These are phyloP conservation scores for Scalopus aquaticus DNA, from an alignment of 2,113 vertebrate species.

Conservation along the genomic window DNA sequence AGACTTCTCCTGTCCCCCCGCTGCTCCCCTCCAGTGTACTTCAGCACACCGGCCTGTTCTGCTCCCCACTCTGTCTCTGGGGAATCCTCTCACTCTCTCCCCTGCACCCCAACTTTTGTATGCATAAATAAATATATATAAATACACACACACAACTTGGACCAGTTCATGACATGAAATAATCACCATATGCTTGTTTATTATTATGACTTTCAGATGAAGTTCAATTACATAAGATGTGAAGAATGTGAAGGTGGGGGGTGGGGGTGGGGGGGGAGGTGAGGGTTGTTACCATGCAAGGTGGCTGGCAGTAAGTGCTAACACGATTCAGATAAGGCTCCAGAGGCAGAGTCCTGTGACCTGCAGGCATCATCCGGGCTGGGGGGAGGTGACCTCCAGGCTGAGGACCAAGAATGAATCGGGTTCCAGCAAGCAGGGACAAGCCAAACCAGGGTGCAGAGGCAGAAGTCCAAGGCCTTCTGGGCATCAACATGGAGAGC, in stretches of 20 bases:
- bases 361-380: background rate
- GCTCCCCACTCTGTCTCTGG: too few species aligned
- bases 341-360: too few species aligned
- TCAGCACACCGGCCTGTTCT: too few species aligned
- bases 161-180: background rate
- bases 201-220: background rate
- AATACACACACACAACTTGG: background rate
- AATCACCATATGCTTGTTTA: background rate
- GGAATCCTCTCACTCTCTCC: background rate
- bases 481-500: background rate
- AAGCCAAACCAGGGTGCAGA: background rate
- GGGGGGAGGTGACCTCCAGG: background rate
- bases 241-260: too few species aligned
- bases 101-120: background rate
- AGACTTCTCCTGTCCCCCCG: too few species aligned
- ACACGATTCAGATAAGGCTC: background rate
- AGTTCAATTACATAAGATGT: background rate
- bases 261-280: too few species aligned
- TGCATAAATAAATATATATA: background rate
- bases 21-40: too few species aligned
- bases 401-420: background rate
- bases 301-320: background rate
- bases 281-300: background rate
- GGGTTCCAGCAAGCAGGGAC: background rate
- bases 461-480: background rate